Percentiles rank a stretch among this genome's conserved stretches.
phyloP scores from a whole-genome alignment of 2,113 vertebrate genomes.

The Tetrax tetrax region DNA sequence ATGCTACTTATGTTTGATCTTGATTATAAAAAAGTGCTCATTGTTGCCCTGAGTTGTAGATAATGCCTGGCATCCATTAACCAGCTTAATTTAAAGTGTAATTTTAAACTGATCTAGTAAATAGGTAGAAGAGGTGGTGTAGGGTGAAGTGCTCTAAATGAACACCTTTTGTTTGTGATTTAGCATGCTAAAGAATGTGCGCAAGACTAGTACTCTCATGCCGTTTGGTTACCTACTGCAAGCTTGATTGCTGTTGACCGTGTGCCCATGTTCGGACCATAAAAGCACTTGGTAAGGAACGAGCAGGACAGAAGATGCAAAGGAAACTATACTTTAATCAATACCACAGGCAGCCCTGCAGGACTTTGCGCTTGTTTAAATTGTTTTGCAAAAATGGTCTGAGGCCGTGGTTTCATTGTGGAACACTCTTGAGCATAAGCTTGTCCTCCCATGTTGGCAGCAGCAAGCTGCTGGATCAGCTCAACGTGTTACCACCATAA shows the following conservation, averaged over 20 bases:
- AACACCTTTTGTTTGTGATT: neutral
- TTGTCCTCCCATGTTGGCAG: rapidly evolving
- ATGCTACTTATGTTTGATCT: constrained; percentile 28
- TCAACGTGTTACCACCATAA: rapidly evolving
- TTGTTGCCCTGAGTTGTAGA: neutral
- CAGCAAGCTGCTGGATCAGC: neutral
- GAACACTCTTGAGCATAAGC: neutral
- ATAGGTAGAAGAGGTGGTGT: neutral
- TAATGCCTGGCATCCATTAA: constrained; percentile 3
- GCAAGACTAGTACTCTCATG: neutral
- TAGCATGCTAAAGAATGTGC: rapidly evolving
- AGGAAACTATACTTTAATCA: neutral
- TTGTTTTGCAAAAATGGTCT: neutral
- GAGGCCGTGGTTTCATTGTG: rapidly evolving
- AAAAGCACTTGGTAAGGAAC: neutral
- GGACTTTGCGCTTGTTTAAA: neutral
- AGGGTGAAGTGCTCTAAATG: neutral
- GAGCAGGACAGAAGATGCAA: neutral
- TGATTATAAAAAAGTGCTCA: neutral
- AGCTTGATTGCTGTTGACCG: neutral
- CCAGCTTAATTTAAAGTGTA: neutral
- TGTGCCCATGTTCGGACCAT: neutral
- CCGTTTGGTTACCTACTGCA: neutral
- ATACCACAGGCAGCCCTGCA: neutral
- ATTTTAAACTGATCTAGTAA: neutral